phyloP scores from a whole-genome alignment of 2,888 invertebrate genomes.

The Ectobius pallidus region DNA sequence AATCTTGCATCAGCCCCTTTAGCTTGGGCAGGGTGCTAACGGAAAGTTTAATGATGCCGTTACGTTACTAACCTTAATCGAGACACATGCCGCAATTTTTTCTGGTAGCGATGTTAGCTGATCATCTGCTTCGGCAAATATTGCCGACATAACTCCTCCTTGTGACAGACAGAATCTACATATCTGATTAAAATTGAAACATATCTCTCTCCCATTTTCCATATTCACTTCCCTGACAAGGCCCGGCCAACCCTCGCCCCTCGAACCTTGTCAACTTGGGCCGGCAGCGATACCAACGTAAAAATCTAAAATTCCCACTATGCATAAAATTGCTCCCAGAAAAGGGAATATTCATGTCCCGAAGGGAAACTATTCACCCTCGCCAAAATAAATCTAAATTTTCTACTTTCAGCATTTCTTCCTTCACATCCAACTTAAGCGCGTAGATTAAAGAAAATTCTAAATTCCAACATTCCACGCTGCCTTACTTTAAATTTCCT shows the following conservation, averaged over 20 bases:
- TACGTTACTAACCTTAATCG: constrained; percentile 61
- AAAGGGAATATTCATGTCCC: too few species aligned
- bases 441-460: too few species aligned
- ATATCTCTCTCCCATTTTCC: constrained; percentile 33
- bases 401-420: too few species aligned
- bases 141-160: constrained; percentile 66
- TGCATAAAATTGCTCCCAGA: too few species aligned
- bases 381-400: too few species aligned
- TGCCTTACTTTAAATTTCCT: too few species aligned
- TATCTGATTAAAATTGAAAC: constrained; percentile 50
- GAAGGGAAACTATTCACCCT: too few species aligned
- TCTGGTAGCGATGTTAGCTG: constrained; percentile 59
- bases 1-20: neutral
- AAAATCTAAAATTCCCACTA: too few species aligned
- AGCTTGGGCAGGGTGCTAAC: neutral
- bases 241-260: neutral
- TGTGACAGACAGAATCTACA: constrained; percentile 71
- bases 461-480: too few species aligned
- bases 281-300: neutral
- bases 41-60: too few species aligned
- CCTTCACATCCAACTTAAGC: too few species aligned
- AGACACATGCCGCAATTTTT: constrained; percentile 61
- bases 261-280: neutral
- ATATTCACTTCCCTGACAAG: neutral
- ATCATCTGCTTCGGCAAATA: constrained; percentile 64